Base-by-base conservation (phyloP, 1,140 invertebrate genomes). In the Theocolax elegans region DNA sequence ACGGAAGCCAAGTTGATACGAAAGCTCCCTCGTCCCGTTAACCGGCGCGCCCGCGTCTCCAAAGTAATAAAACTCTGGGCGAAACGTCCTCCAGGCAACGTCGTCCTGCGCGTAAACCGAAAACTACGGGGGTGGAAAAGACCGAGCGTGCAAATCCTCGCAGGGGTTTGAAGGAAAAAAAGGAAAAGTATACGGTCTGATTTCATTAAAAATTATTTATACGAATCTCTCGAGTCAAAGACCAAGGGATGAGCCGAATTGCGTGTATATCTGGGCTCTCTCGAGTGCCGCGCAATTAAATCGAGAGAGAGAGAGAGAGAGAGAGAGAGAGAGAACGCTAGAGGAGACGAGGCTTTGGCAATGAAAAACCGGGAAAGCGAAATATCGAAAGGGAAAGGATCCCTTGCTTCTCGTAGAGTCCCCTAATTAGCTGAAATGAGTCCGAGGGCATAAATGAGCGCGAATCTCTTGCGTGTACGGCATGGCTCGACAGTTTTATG, bases 201-300 rank as follows among this genome's bases (percentile, higher is more conserved):
- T 74, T 77, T 74, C 72, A 74, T 77, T 75, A 75, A 77, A 77
- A 75, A 75, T 73, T 72, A 74, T 74, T 74, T 74, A 73, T 74
- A 72, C 67, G 70, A 74, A 72, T 73, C 67, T 69, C 25, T 17
- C 67, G 67, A 74, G 73, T 74, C 74, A 77, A 76, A 76, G 74
- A 74, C 74, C 1, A 38, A 38, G 54, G 17, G 38, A 0, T 13
- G 17, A 58, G 35, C n/a, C 10, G 64, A 58, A n/a, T 6, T 31
- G 27, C 46, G 58, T 46, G 40, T 42, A 53, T 38, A 66, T 67
- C 59, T 68, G 23, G 25, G 35, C 27, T 49, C 4, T 13, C 21
- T 60, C 46, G 62, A 70, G 68, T 69, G 59, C 49, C 25, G 68
- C 49, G 74, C 74, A 74, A 77, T 75, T 75, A 75, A 77, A 75